Base-by-base conservation (phyloP, 1,140 invertebrate genomes). In the Cydia fagiglandana region DNA sequence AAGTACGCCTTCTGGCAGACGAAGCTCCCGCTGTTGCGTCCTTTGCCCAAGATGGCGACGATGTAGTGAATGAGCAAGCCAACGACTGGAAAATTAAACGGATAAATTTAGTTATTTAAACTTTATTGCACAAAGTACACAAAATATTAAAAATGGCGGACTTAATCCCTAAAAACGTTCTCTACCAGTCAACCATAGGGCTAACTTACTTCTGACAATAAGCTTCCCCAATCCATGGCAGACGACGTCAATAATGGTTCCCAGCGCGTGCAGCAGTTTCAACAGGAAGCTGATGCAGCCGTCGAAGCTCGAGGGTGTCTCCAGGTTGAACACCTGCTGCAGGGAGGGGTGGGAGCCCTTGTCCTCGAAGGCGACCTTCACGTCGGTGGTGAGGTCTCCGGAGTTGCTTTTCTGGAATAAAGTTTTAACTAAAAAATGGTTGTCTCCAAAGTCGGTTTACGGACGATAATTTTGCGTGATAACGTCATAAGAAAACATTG, bases 1-100 rank as follows among this genome's bases (percentile, higher is more conserved):
- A 61, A 61, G n/a, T 61, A 61, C 15, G 53, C 53, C 53, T 61
- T 61, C 20, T 61, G 53, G 20, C 53, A 61, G 53, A 61, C 53
- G 53, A 61, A 61, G 53, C 6, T 15, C 15, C 7, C 20, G 53
- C 53, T 17, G 53, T 61, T 10, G 4, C n/a, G n/a, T 2, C 15
- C n/a, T 7, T 2, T 20, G 3, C 53, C 53, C n/a, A 15, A 7
- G 13, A 61, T 17, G 53, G 15, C n/a, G 53, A 61, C 2, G 53
- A 61, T 61, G 53, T 61, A 61, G 12, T 20, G 12, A 1, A 61
- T 7, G 53, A 61, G n/a, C 4, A 15, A 61, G n/a, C 53, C 53
- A 6, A 61, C n/a, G 53, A 61, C 53, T 61, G 53, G 20, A 61
- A 17, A 61, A 61, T 61, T 4, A 20, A 12, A 53, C 3, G n/a